Conservation (phyloP, 2,797 vertebrate species). For the Chaetodon trifasciatus region DNA sequence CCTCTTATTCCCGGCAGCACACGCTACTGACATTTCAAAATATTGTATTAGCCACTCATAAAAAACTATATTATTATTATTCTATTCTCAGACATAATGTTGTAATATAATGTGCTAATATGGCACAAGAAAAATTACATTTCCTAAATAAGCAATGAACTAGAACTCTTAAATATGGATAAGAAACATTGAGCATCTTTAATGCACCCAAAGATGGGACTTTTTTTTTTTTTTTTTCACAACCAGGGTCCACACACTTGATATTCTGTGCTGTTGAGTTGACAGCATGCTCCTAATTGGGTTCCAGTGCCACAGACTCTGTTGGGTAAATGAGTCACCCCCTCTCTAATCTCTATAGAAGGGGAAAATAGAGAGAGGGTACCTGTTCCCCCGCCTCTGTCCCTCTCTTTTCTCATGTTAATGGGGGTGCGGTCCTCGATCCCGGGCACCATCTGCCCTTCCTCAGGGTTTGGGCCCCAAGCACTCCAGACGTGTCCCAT, state of each 20-base stretch:
- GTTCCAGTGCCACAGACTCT: slow-evolving; percentile 62
- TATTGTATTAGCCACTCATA: not conserved
- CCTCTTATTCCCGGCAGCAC: not conserved
- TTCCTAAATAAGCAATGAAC: slow-evolving; percentile 16
- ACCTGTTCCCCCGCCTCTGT: slow-evolving; percentile 78
- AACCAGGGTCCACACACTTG: slow-evolving; percentile 22
- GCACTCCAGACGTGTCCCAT: slow-evolving; percentile 79
- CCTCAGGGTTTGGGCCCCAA: slow-evolving; percentile 78
- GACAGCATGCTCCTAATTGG: slow-evolving; percentile 73
- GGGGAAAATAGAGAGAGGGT: slow-evolving; percentile 68
- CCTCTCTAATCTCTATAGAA: slow-evolving; percentile 65
- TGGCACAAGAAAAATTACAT: not conserved
- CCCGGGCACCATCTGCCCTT: slow-evolving; percentile 83
- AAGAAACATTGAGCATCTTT: slow-evolving; percentile 23
- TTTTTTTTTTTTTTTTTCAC: not conserved
- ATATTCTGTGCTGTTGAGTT: slow-evolving; percentile 51
- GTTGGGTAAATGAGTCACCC: slow-evolving; percentile 67
- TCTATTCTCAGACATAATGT: not conserved
- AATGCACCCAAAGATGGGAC: slow-evolving; percentile 1
- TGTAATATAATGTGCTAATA: slow-evolving; percentile 8
- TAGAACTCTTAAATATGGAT: slow-evolving; percentile 3
- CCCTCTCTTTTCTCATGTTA: slow-evolving; percentile 83
- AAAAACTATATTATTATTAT: too few species aligned
- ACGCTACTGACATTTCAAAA: not conserved
- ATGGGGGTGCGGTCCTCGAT: slow-evolving; percentile 73